phyloP scores from a whole-genome alignment of 1,140 invertebrate genomes.

The Frieseomelitta varia region DNA sequence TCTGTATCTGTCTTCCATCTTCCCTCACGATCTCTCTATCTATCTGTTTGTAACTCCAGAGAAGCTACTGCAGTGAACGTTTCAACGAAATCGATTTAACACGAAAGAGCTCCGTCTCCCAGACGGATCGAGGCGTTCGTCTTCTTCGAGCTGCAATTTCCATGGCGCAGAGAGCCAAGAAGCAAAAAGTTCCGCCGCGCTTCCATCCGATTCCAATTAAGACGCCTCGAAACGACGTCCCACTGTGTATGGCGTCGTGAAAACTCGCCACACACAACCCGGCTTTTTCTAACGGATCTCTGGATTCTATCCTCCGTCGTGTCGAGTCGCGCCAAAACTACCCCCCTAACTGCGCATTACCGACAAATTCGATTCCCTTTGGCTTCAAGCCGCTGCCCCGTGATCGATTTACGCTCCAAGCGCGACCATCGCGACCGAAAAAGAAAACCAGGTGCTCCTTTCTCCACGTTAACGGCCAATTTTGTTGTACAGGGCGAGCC shows the following conservation, averaged over 20 bases:
- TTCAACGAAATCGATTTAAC: slow-evolving; percentile 53
- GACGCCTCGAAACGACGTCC: slow-evolving; percentile 33
- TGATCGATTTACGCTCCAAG: neutral
- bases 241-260: neutral
- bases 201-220: slow-evolving; percentile 60
- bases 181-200: slow-evolving; percentile 31
- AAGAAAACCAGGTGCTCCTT: neutral
- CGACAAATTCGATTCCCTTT: slow-evolving; percentile 34
- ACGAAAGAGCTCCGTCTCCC: slow-evolving; percentile 30
- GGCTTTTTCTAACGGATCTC: neutral
- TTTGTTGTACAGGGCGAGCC: no score
- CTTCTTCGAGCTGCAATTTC: slow-evolving; percentile 44
- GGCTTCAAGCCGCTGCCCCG: neutral
- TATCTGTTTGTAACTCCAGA: neutral
- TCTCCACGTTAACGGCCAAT: neutral
- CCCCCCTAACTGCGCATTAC: neutral
- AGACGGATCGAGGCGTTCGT: slow-evolving; percentile 33
- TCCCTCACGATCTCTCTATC: neutral
- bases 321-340: neutral
- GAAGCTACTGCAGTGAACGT: slow-evolving; percentile 18
- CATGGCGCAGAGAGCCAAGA: slow-evolving; percentile 28
- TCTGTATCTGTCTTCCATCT: neutral
- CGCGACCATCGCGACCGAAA: neutral
- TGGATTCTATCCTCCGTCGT: neutral
- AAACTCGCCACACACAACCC: neutral